Evolutionary conservation across 2,113 vertebrate species (phyloP), one percentile per base, ranked within the genome.

Genomic region (Aphelocoma coerulescens): DNA sequence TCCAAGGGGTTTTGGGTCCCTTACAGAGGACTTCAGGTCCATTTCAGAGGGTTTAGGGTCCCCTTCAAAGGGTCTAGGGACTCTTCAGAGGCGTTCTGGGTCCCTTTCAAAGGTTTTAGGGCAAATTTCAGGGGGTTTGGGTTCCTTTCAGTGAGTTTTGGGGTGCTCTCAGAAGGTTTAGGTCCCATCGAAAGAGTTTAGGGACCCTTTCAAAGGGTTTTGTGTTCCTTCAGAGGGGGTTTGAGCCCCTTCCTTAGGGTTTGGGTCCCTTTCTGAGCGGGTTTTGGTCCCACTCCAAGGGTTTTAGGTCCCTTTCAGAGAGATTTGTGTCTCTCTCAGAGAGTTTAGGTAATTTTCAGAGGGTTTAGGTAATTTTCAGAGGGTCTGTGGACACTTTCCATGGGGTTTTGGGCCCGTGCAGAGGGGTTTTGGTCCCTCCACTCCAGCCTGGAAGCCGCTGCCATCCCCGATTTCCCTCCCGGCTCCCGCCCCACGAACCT

Each of bases 331-430:
- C 10, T 30, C 10, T 44, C 19, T 7, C 6, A 17, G 22, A 48
- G 22, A 6, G 39, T 44, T 44, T 44, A 44, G 44, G 44, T 19
- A 44, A 44, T 44, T 44, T 44, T 7, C 6, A 22, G 22, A 48
- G 12, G 9, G 10, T 43, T 11, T 9, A 6, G 22, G 22, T 6
- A 12, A 23, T 24, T 49, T 24, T 4, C 22, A 48, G 23, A 67
- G 16, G 16, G 12, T 27, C 48, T 49, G 23, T 24, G 48, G 48
- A 10, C 11, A 19, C 20, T 4, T 51, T 14, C 10, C 30, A 11
- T 32, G 2, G 6, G 24, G 16, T 24, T 37, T 22, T 1, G 11
- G 35, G 20, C 3, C 16, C 10, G 15, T 21, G 20, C 13, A 4
- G 3, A 41, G 13, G 14, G 14, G 21, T 65, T 79, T 35, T 14